Conservation (phyloP, 2,888 invertebrate species). For the Heliconius ismenius region DNA sequence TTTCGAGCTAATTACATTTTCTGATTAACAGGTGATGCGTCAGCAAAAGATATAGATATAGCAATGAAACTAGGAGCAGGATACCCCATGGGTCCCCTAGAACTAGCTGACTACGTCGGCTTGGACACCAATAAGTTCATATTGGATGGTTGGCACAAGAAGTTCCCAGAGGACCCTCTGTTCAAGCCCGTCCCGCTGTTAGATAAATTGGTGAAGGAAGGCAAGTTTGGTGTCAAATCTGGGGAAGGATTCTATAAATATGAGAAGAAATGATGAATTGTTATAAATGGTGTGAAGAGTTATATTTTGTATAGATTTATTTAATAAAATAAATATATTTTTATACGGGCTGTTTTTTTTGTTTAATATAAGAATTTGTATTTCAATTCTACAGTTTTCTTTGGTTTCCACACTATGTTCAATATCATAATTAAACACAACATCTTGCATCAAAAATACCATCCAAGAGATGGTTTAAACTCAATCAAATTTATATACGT, state of each 20-base stretch:
- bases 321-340: background rate
- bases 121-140: conserved; percentile 90
- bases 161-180: conserved; percentile 63
- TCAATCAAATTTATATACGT: too few species aligned
- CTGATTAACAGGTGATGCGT: conserved; percentile 82
- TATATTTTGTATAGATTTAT: background rate
- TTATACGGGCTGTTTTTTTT: background rate
- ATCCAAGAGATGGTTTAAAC: too few species aligned
- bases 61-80: conserved; percentile 95
- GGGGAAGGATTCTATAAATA: conserved; percentile 93
- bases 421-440: too few species aligned
- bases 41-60: conserved; percentile 89
- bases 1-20: too few species aligned
- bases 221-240: conserved; percentile 90
- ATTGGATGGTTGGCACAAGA: conserved; percentile 88
- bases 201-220: conserved; percentile 86
- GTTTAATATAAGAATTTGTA: background rate
- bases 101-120: conserved; percentile 91
- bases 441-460: too few species aligned
- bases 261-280: conserved; percentile 64
- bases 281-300: background rate
- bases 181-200: conserved; percentile 77
- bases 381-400: too few species aligned
- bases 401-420: too few species aligned
- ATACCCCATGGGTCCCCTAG: conserved; percentile 95